phyloP scores from a whole-genome alignment of 2,113 vertebrate genomes.

The Ammodytes marinus region DNA sequence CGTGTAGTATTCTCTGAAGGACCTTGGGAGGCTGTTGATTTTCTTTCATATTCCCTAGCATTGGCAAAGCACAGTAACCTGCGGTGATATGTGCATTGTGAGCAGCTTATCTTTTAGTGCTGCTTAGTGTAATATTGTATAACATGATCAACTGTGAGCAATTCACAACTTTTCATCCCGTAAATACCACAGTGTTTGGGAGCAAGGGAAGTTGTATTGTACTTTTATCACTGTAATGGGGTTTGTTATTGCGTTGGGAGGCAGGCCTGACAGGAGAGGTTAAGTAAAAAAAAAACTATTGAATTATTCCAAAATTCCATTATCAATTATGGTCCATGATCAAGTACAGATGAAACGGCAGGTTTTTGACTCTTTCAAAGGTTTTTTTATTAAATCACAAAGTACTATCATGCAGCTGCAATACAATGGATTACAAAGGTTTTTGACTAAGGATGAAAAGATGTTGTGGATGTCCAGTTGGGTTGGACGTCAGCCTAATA shows the following conservation, averaged over 20 bases:
- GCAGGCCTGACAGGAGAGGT: background rate
- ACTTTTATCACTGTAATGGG: conserved; percentile 25
- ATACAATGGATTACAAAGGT: too few species aligned
- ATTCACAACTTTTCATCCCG: conserved; percentile 30
- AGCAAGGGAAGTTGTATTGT: conserved; percentile 13
- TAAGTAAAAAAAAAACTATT: background rate
- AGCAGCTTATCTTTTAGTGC: conserved; percentile 8
- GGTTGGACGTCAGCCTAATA: background rate
- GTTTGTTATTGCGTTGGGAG: conserved; percentile 14
- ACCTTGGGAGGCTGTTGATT: conserved; percentile 24
- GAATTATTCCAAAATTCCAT: background rate
- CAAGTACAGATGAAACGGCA: background rate
- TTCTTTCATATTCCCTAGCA: background rate
- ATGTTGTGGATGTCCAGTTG: background rate
- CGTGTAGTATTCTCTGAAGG: conserved; percentile 37
- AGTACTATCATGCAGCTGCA: too few species aligned
- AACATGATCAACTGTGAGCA: conserved; percentile 9
- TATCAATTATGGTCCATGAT: background rate
- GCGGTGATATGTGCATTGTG: background rate
- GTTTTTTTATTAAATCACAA: too few species aligned
- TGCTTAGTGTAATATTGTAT: conserved; percentile 18
- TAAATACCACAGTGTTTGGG: conserved; percentile 11
- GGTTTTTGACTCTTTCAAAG: too few species aligned
- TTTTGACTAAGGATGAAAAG: background rate
- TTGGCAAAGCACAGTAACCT: conserved; percentile 6